A percentile compares a stretch with the other conserved stretches of the same genome.
These are phyloP conservation scores for Sapayoa aenigma DNA, from an alignment of 2,113 vertebrate genomes.

Conservation along the genomic window DNA sequence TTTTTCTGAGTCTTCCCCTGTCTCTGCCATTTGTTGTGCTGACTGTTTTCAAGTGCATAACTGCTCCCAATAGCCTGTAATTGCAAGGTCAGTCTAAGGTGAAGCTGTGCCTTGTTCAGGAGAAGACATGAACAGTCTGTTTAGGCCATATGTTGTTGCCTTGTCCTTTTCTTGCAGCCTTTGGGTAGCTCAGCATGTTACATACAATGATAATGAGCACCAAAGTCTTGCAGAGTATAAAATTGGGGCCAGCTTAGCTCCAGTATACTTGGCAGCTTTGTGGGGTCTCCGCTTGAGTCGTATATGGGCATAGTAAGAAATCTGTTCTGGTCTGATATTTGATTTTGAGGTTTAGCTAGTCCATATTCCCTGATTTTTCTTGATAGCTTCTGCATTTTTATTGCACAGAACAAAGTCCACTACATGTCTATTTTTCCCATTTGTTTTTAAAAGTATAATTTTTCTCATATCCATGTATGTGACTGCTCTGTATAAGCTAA, in stretches of 20 bases:
- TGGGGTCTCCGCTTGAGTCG: neutral
- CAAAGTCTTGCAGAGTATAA: neutral
- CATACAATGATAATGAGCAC: neutral
- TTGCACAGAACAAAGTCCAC: neutral
- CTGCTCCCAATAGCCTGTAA: constrained; percentile 57
- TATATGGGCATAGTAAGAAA: neutral
- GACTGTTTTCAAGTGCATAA: constrained; percentile 22
- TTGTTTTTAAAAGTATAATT: neutral
- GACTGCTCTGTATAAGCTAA: neutral
- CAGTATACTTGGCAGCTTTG: neutral
- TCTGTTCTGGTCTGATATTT: neutral
- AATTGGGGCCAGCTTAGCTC: neutral
- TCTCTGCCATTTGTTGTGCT: neutral
- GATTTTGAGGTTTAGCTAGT: neutral
- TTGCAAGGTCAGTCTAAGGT: constrained; percentile 61
- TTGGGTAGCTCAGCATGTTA: neutral
- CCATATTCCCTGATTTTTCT: neutral
- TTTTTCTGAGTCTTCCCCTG: neutral
- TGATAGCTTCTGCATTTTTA: neutral
- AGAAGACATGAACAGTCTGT: neutral
- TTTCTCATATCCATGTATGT: neutral
- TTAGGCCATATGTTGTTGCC: constrained; percentile 23
- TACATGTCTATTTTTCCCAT: neutral
- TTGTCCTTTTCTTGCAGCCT: constrained; percentile 16
- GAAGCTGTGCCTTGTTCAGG: constrained; percentile 13